phyloP scores from a whole-genome alignment of 2,797 vertebrate species.

The Sylvilagus floridanus region DNA sequence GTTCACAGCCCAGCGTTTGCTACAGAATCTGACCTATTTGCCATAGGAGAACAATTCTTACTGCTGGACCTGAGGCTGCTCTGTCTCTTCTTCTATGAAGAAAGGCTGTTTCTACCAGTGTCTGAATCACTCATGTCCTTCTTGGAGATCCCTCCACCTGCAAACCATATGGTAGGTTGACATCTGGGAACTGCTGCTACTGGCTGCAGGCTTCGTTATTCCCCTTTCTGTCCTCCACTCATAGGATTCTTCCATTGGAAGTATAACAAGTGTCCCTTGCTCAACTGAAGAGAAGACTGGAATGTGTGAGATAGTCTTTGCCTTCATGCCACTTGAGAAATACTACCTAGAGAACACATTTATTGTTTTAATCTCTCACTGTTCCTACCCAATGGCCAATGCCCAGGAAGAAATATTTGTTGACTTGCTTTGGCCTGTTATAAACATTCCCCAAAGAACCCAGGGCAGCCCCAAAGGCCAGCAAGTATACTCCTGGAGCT shows the following conservation, averaged over 20 bases:
- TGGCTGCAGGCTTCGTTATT: too few species aligned
- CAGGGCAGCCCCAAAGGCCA: neutral
- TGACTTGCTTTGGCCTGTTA: neutral
- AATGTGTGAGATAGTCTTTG: neutral
- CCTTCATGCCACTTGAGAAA: neutral
- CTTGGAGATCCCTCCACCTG: neutral
- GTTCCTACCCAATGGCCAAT: neutral
- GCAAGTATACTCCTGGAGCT: fast-evolving
- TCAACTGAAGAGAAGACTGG: neutral
- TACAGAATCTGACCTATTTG: neutral
- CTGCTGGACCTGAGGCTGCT: neutral
- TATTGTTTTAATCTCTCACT: neutral
- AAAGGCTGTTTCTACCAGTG: neutral
- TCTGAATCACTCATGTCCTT: neutral
- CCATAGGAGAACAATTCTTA: neutral
- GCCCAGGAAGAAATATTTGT: neutral
- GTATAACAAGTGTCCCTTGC: neutral
- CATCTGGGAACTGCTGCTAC: neutral
- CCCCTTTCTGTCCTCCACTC: neutral
- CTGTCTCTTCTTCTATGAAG: neutral
- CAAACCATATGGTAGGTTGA: neutral
- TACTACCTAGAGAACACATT: neutral
- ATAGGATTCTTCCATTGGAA: neutral
- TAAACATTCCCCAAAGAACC: neutral
- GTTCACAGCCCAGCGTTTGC: neutral